phyloP scores from a whole-genome alignment of 2,888 invertebrate species.

The Palloptera scutellata region DNA sequence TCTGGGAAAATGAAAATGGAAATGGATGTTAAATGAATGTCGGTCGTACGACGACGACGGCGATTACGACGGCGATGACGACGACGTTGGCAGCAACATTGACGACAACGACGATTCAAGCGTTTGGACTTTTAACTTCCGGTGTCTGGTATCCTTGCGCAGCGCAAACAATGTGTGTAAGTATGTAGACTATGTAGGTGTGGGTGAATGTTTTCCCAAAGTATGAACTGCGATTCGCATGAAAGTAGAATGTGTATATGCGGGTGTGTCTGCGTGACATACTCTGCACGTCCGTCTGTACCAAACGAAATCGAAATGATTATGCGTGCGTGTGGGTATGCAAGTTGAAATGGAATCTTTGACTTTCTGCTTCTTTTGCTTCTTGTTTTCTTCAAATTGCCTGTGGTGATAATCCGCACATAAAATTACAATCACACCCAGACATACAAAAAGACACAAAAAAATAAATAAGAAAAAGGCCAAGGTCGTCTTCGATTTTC shows the following conservation, averaged over 20 bases:
- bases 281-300: constrained; percentile 31
- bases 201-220: constrained; percentile 11
- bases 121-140: constrained; percentile 53
- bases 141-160: constrained; percentile 34
- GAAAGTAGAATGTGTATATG: constrained; percentile 12
- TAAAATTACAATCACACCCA: constrained; percentile 57
- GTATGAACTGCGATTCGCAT: too few relatives aligned
- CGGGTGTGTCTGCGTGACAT: constrained; percentile 22
- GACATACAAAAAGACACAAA: constrained; percentile 38
- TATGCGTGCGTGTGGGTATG: constrained; percentile 19
- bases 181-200: background rate
- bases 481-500: constrained; percentile 47
- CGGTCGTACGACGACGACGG: constrained; percentile 26
- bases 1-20: constrained; percentile 8
- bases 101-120: constrained; percentile 31
- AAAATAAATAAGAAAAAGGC: constrained; percentile 39
- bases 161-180: background rate
- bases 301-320: constrained; percentile 4
- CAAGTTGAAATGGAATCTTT: constrained; percentile 28
- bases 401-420: constrained; percentile 59
- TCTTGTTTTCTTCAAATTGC: constrained; percentile 27
- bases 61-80: background rate
- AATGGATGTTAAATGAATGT: constrained; percentile 29
- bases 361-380: constrained; percentile 12
- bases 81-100: background rate